Base-by-base conservation (phyloP, 2,797 vertebrate species). In the Chelon labrosus region DNA sequence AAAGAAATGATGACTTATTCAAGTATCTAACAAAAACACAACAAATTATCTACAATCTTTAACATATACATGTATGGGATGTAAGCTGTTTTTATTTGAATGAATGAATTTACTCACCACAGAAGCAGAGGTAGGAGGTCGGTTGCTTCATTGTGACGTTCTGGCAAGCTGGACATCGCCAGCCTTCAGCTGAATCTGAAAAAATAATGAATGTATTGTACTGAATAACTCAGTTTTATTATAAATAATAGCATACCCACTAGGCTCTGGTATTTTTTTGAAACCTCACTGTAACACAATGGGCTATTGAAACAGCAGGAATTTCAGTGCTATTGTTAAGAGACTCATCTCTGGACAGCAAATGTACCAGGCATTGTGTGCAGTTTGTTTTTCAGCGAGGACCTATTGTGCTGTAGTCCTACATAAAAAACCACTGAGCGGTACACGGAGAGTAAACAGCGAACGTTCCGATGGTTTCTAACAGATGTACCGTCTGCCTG, bases 151-250 rank as follows among this genome's bases (percentile, higher is more conserved):
- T 88, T 25, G 95, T 92, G 72, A 97, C 98, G 73, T 99, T 98
- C 91, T 99, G 98, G 91, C 98, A 99, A 62, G 98, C 96, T 11
- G 98, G 98, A 90, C 98, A 99, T 61, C 98, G 95, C 98, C 98
- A 99, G 73, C 98, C 98, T 38, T 96, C 96, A 80, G 94, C 89
- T 42, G 95, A 94, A 89, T 97, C 97, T 98, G 86, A 56, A 75
- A 37, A 75, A 12, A 47, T 19, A 47, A 6, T 16, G 16, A 7
- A 41, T 7, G 39, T 16, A 7, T 16, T 44, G 19, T 22, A 50
- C 4, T 12, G 10, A 12, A 50, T 22, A 22, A 22, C 20, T 19
- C 13, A 22, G 19, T 22, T 50, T 14, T 50, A 13, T 10, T 22
- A 22, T 3, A 3, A 19, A 10, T 10, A 10, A 10, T 49, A 49